Evolutionary conservation across 1,140 invertebrate species (phyloP), one percentile per base, ranked within the genome.

Genomic region (Dreissena rostriformis): DNA sequence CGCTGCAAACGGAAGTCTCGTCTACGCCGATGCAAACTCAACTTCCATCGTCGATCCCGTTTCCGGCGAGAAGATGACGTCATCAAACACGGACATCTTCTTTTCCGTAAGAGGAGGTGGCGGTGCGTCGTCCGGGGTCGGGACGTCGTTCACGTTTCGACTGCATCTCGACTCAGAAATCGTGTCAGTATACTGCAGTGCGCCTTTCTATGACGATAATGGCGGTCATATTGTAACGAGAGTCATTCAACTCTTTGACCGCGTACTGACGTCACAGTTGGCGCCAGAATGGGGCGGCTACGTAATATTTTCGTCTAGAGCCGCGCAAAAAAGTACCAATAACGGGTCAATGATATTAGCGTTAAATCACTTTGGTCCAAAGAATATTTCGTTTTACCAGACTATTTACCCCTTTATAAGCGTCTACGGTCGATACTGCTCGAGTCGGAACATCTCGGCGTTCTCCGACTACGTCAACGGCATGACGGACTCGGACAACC

Each of bases 91-190:
- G 14, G 86, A 88, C 26, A 55, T 91, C 2, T 90, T 91, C 55
- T 90, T 88, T 86, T 88, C 90, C 14, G n/a, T 91, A 0, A n/a
- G 86, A 61, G 90, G 90, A 19, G 89, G 89, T 10, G 90, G 90
- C 15, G 88, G 88, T 19, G 87, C 88, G 12, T 88, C 87, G 4
- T 90, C 77, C 66, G 90, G 88, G 6, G 82, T 90, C 28, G 86
- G 88, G 7, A 84, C 82, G 0, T 39, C 61, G 53, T 86, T 89
- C 57, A 87, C 84, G 6, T 87, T 84, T 73, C 76, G 75, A 67
- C 71, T 90, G 0, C 86, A 91, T 73, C n/a, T 68, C 66, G 82
- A 83, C 61, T 75, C 86, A 7, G 15, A 78, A 22, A 61, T 75
- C 22, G 66, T 79, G 8, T 57, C 53, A 17, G n/a, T 82, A 52